Evolutionary conservation across 2,888 invertebrate genomes (phyloP), one percentile per base, ranked within the genome.

Genomic region (Chalcosyrphus nemorum): DNA sequence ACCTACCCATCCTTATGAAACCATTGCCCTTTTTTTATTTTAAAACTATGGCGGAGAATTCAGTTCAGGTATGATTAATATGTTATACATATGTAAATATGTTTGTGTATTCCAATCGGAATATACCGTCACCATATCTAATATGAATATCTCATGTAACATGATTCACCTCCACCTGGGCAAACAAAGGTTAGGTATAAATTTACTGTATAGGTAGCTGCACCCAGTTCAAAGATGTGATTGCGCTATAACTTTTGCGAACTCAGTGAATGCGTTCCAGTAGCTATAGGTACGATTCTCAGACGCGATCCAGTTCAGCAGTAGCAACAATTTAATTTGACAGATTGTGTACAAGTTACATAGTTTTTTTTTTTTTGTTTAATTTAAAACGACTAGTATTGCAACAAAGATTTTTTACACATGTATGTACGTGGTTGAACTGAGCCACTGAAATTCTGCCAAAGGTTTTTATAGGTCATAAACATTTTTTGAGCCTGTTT

Each of bases 101-200:
- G 45, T 45, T 15, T 17, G 6, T 17, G 17, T 43, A 17, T 43
- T 43, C 17, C 15, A 41, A 2, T 43, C 38, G 11, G 15, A 6
- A 27, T 59, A n/a, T 17, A 27, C 15, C 41, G 17, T 6, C 11
- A 27, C 27, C 24, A 41, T 41, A 41, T 11, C 17, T 35, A 27
- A 19, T 27, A 13, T 47, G 54, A 35, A 61, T 68, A 29, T 56
- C 32, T 29, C 19, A 13, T 45, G 65, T 56, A 54, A 47, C 35
- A 75, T 65, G 66, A 65, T 66, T 75, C 75, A 75, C 29, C 38
- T 27, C 29, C 75, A 75, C 75, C 75, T 75, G 57, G 74, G n/a
- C 65, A 75, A 65, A 75, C 75, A 75, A 75, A 66, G 75, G 66
- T 41, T 47, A 50, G 38, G 56, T 65, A 7, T 52, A 6, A 19